A percentile compares a stretch with the other conserved stretches of the same genome.
Evolutionary conservation across 2,113 vertebrate species (phyloP).

Genomic region (Tachysurus vachellii): DNA sequence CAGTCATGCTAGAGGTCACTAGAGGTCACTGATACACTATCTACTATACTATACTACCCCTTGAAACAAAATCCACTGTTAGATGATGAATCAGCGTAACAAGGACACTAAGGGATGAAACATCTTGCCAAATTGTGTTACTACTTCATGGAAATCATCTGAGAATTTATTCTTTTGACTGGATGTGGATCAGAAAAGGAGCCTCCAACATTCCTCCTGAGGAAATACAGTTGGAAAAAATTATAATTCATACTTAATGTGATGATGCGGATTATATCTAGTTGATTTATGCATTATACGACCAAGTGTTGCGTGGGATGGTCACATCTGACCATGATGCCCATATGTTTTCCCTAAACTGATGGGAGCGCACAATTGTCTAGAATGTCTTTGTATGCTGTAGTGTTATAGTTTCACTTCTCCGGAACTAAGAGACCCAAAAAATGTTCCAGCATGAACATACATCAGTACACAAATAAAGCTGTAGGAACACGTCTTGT

Average conservation of each 20-base stretch:
- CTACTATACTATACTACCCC: not conserved
- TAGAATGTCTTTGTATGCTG: not conserved
- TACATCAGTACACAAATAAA: not conserved
- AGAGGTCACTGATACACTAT: not conserved
- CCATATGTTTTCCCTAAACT: not conserved
- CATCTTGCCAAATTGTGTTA: not conserved
- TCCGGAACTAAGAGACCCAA: not conserved
- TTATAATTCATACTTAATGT: not conserved
- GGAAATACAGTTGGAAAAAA: not conserved
- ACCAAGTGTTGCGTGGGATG: not conserved
- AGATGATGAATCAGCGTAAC: not conserved
- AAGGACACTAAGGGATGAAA: not conserved
- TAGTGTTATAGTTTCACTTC: not conserved
- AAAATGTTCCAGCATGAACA: not conserved
- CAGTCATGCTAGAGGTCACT: not conserved
- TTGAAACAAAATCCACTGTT: not conserved
- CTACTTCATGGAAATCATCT: not conserved
- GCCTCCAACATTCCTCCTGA: not conserved
- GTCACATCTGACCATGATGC: not conserved
- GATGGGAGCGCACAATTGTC: not conserved
- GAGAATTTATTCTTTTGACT: not conserved
- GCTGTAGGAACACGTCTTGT: not conserved
- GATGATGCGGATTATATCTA: not conserved
- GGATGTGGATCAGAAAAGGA: not conserved
- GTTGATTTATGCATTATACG: not conserved